Conservation (phyloP, 2,888 invertebrate genomes). For the Cynaeus angustus region DNA sequence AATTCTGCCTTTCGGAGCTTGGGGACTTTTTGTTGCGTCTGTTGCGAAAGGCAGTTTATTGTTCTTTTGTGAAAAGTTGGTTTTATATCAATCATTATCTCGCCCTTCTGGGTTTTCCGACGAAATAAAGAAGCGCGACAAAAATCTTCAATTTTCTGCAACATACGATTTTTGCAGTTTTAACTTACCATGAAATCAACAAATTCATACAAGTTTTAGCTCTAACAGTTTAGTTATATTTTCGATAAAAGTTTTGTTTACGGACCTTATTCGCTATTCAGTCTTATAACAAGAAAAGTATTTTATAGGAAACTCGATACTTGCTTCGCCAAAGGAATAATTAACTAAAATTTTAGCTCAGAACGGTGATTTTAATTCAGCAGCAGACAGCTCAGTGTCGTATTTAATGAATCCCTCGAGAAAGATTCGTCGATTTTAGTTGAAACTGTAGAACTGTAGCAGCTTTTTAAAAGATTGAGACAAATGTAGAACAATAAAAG, state of each 20-base stretch:
- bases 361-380: no score
- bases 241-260: background rate
- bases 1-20: constrained; percentile 28
- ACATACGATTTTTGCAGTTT: no score
- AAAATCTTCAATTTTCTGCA: background rate
- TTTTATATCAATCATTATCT: constrained; percentile 42
- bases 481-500: no score
- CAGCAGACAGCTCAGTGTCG: background rate
- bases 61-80: constrained; percentile 33
- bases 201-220: no score
- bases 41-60: constrained; percentile 33
- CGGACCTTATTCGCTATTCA: background rate
- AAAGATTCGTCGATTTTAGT: background rate
- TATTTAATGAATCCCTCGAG: background rate
- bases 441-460: background rate
- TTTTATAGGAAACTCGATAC: background rate
- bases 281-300: background rate
- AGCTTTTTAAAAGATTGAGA: background rate
- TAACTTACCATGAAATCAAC: no score
- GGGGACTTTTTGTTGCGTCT: constrained; percentile 31
- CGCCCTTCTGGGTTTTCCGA: constrained; percentile 3
- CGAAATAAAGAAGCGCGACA: background rate
- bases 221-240: background rate
- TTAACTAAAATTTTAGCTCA: background rate
- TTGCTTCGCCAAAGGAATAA: constrained; percentile 2